Evolutionary conservation across 2,113 vertebrate species (phyloP), one percentile per base, ranked within the genome.

Genomic region (Pundamilia nyererei): DNA sequence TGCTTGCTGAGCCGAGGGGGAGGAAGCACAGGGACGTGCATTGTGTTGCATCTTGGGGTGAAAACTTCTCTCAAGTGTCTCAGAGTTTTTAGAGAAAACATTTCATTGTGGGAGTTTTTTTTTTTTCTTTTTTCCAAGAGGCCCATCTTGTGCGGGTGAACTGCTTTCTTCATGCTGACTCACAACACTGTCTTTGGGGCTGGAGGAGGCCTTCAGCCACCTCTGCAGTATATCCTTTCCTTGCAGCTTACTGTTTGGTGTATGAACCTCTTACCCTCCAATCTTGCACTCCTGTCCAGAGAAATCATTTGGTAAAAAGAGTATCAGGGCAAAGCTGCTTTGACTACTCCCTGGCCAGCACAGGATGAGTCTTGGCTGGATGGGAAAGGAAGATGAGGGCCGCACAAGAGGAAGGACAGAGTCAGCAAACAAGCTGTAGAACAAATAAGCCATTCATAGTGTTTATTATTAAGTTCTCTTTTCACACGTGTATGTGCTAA

Each of bases 1-100:
- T 96, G 93, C 96, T 96, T 95, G 92, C 88, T 95, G 95, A n/a
- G 87, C 47, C 24, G 79, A 80, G 89, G 89, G 84, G 72, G 75
- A 86, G 84, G 86, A 83, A 96, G 96, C 95, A 96, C 96, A 97
- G 96, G 95, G 97, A 97, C 97, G 95, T 60, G 94, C 94, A 96
- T 96, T 97, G 97, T 96, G 96, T 96, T 96, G 96, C 96, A 95
- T 97, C 96, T 96, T 90, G 83, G 94, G 92, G 95, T 96, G 97
- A 97, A 98, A 98, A 95, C 93, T 89, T 97, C 98, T 97, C 97
- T 97, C 96, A 93, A 97, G 97, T 97, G 97, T 98, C 97, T 97
- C 96, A 94, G 94, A 95, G 97, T 98, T 98, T 98, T 97, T 91
- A 97, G 96, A 98, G 97, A 98, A 98, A 98, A 98, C 97, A 98